These are phyloP conservation scores for Anolis carolinensis DNA, from an alignment of 2,113 vertebrate genomes.

Conservation along the genomic window DNA sequence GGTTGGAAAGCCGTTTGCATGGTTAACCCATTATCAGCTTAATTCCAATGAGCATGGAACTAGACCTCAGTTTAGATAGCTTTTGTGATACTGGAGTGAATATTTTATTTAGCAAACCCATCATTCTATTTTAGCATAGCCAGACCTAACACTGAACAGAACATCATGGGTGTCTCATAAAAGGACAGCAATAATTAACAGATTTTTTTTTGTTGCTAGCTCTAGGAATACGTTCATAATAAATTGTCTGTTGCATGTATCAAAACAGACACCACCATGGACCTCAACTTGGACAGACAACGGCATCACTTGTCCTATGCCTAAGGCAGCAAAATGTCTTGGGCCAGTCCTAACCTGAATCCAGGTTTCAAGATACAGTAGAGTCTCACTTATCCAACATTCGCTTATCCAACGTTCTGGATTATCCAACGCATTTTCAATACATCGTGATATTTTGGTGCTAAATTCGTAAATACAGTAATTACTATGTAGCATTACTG, in stretches of 20 bases:
- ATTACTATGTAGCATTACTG: too few species aligned
- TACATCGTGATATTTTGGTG: too few species aligned
- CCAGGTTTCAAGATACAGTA: neutral
- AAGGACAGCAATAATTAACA: neutral
- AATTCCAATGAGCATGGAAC: neutral
- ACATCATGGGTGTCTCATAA: too few species aligned
- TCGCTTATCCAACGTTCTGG: too few species aligned
- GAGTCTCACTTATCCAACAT: too few species aligned
- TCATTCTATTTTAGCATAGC: too few species aligned
- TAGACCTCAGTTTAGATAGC: neutral
- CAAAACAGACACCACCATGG: neutral
- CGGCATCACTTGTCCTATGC: neutral
- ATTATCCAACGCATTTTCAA: too few species aligned
- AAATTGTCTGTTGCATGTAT: too few species aligned
- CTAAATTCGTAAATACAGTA: too few species aligned
- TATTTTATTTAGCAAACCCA: neutral
- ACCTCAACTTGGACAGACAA: neutral
- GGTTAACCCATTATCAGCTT: neutral
- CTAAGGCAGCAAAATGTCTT: neutral
- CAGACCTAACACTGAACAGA: neutral
- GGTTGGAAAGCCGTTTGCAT: neutral
- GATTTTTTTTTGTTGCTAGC: neutral
- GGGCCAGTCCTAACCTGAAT: neutral
- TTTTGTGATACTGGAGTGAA: neutral
- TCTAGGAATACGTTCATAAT: neutral